Evolutionary conservation across 2,888 invertebrate species (phyloP), one percentile per base, ranked within the genome.

Genomic region (Encarsia formosa): DNA sequence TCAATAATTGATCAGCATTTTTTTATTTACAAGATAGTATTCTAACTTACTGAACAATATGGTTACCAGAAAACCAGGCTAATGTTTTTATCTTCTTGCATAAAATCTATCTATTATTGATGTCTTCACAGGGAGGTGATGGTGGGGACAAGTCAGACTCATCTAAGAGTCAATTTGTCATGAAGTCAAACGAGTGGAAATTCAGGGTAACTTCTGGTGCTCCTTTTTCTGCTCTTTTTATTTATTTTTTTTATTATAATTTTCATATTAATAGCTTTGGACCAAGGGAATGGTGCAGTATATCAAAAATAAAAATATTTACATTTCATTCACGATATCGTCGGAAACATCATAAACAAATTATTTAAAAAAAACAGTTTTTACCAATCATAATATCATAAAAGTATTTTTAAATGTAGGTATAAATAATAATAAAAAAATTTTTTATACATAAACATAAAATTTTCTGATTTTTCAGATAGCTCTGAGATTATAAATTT

Each of bases 171-270:
- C 69, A 64, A 59, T 65, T 68, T 69, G 65, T 73, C 72, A 78
- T 79, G 78, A 81, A 80, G 75, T 78, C 79, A 67, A 80, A 79
- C 77, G 81, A 82, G 71, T 82, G 82, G 82, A 82, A 82, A 78
- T 82, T 81, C 78, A 79, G 81, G 81, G 82, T 82, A 82, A 80
- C 74, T 75, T 71, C 69, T 67, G 64, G 67, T 60, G 66, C 63
- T 63, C 59, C 59, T 61, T 63, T 65, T 59, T 61, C 61, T 60
- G 56, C 55, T 61, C 53, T 61, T 60, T 59, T 59, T 59, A 38
- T 56, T n/a, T 60, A 65, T 63, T 63, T 59, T 59, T 61, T 63
- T 65, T n/a, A n/a, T n/a, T n/a, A 53, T 58, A 54, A 51, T 54
- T 62, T 57, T 57, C 60, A 62, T 63, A 63, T 66, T 16, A 24